Percentiles rank a stretch among this genome's conserved stretches.
phyloP scores from a whole-genome alignment of 2,797 vertebrate genomes.

The Linurgus olivaceus region DNA sequence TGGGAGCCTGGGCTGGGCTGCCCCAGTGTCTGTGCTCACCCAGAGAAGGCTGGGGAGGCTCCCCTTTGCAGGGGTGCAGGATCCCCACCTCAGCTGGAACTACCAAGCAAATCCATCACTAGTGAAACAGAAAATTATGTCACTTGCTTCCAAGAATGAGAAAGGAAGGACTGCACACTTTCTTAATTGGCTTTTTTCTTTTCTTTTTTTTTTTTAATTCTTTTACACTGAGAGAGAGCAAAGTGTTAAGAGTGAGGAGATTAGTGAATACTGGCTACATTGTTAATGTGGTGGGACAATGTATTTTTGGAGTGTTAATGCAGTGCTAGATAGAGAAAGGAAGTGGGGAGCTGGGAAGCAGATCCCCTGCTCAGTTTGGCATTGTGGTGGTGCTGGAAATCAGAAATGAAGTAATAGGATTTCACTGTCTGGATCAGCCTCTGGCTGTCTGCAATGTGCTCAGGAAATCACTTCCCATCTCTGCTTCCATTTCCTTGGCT shows the following conservation, averaged over 20 bases:
- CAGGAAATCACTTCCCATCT: constrained; percentile 39
- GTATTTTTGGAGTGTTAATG: neutral
- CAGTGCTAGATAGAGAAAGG: neutral
- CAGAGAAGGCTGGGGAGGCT: neutral
- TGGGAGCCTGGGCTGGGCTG: neutral
- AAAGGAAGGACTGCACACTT: neutral
- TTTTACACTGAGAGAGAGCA: neutral
- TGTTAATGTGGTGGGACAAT: neutral
- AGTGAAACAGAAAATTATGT: neutral
- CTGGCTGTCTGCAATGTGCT: neutral
- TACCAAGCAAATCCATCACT: neutral
- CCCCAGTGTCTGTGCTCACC: accelerated
- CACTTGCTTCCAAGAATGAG: neutral
- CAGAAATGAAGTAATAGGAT: neutral
- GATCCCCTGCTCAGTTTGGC: neutral
- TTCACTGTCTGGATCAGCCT: neutral
- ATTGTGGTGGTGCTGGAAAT: neutral
- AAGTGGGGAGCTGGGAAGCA: neutral
- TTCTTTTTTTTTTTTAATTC: accelerated
- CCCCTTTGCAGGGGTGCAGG: neutral
- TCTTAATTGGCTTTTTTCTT: neutral
- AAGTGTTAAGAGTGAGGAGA: neutral
- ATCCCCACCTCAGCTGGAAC: neutral
- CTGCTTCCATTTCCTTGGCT: constrained; percentile 40
- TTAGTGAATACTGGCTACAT: neutral